These are phyloP conservation scores for Paramormyrops kingsleyae DNA, from an alignment of 2,113 vertebrate species.

Conservation along the genomic window DNA sequence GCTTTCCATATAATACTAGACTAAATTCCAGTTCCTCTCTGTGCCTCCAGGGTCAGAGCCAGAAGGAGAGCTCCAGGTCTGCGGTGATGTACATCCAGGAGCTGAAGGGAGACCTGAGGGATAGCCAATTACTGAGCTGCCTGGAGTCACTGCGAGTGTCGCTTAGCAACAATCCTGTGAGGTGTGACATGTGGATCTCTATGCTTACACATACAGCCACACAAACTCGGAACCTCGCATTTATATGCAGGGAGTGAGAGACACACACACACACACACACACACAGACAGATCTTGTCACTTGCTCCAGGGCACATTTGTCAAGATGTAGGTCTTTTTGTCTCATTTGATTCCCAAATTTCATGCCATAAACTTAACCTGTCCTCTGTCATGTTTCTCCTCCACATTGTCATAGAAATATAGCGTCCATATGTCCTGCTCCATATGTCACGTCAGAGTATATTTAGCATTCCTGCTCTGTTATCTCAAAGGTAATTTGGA, in stretches of 20 bases:
- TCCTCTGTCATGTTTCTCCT: neutral
- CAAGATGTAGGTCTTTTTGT: neutral
- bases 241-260: neutral
- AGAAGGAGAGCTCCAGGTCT: conserved; percentile 79
- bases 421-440: neutral
- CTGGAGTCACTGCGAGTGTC: conserved; percentile 84
- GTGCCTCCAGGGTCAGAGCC: conserved; percentile 66
- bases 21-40: neutral
- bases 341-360: neutral
- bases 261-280: neutral
- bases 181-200: conserved; percentile 50
- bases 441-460: neutral
- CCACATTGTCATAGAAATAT: neutral
- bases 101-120: conserved; percentile 67
- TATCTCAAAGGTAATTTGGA: neutral
- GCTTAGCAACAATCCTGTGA: conserved; percentile 88
- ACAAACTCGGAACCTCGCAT: neutral
- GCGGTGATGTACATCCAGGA: conserved; percentile 84
- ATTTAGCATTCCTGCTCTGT: neutral
- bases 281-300: neutral
- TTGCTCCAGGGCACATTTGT: neutral
- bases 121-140: conserved; percentile 66
- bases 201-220: neutral
- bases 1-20: neutral
- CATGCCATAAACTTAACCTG: neutral